Conservation (phyloP, 2,113 vertebrate genomes). For the Rattus rattus region DNA sequence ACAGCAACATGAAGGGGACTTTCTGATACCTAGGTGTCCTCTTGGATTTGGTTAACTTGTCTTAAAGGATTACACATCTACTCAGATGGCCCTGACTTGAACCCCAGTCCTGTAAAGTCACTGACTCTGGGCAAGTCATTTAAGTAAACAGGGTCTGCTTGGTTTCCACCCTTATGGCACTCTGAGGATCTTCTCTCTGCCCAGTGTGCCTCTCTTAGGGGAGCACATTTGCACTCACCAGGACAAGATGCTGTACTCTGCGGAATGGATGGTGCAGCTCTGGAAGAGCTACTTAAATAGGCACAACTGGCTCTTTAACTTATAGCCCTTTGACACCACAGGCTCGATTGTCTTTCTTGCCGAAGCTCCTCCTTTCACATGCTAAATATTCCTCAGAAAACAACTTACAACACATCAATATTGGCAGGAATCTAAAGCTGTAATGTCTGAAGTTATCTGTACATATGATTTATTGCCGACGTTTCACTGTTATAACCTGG, state of each 20-base stretch:
- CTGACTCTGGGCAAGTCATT: neutral
- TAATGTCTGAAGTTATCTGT: conserved; percentile 80
- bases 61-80: neutral
- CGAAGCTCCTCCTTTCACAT: conserved; percentile 40
- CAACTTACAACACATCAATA: conserved; percentile 80
- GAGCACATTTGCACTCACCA: neutral
- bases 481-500: conserved; percentile 82
- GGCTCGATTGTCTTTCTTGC: conserved; percentile 38
- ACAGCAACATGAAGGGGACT: neutral
- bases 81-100: neutral
- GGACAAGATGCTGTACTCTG: neutral
- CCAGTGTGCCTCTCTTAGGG: neutral
- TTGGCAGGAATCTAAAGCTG: conserved; percentile 81
- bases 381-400: conserved; percentile 68
- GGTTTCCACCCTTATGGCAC: neutral
- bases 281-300: neutral
- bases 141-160: neutral
- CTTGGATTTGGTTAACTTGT: neutral
- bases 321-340: neutral
- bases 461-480: conserved; percentile 86
- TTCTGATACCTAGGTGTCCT: neutral
- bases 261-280: neutral
- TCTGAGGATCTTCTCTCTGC: too few relatives aligned
- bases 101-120: neutral
- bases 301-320: conserved; percentile 27